phyloP scores from a whole-genome alignment of 2,888 invertebrate species.

The Microplitis deprimator region DNA sequence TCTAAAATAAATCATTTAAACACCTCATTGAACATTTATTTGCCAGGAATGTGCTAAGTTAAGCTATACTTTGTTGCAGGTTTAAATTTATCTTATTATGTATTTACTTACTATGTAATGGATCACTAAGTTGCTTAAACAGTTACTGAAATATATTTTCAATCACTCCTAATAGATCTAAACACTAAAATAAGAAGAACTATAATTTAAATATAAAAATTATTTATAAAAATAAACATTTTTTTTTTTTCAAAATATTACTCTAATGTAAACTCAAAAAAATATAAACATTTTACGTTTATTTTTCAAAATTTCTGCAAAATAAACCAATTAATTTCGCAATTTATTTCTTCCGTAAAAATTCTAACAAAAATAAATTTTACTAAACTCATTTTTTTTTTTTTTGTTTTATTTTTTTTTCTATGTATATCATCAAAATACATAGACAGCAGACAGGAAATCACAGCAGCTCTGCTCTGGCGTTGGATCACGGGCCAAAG shows the following conservation, averaged over 20 bases:
- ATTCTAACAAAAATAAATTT: too few species aligned
- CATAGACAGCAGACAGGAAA: constrained; percentile 14
- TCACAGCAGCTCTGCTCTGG: not conserved
- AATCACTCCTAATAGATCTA: not conserved
- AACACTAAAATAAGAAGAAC: not conserved
- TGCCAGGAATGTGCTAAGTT: not conserved
- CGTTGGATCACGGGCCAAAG: constrained; percentile 36
- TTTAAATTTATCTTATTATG: not conserved
- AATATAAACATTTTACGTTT: too few species aligned
- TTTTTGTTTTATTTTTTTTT: too few species aligned
- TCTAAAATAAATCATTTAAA: not conserved
- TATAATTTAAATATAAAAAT: not conserved
- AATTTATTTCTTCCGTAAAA: too few species aligned
- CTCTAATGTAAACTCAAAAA: too few species aligned
- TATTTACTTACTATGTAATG: not conserved
- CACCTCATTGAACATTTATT: not conserved
- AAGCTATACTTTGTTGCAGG: not conserved
- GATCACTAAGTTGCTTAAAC: not conserved
- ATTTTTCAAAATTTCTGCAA: too few species aligned
- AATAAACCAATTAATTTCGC: too few species aligned
- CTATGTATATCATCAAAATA: not conserved
- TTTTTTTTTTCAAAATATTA: too few species aligned
- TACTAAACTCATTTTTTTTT: too few species aligned
- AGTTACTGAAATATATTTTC: not conserved
- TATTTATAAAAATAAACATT: too few species aligned